A percentile compares a stretch with the other conserved stretches of the same genome.
phyloP scores from a whole-genome alignment of 2,797 vertebrate species.

The Microtus californicus region DNA sequence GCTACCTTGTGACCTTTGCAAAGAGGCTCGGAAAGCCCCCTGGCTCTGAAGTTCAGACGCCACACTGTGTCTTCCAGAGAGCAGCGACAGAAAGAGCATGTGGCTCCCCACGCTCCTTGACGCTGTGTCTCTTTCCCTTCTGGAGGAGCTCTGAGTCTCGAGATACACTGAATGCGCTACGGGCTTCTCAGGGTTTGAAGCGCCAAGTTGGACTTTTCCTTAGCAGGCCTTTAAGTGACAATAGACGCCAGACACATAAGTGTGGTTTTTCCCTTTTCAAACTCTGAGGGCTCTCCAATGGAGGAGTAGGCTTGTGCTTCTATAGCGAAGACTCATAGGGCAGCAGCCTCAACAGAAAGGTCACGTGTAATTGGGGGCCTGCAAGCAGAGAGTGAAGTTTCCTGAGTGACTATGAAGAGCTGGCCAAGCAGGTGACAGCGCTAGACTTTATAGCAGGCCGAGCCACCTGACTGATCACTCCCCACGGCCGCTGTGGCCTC shows the following conservation, averaged over 20 bases:
- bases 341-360: not conserved
- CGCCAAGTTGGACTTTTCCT: not conserved
- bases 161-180: not conserved
- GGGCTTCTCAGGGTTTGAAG: not conserved
- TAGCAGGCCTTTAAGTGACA: not conserved
- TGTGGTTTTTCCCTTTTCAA: not conserved
- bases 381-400: not conserved
- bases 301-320: not conserved
- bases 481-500: too few species aligned
- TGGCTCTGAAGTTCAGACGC: not conserved
- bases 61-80: not conserved
- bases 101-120: fast-evolving
- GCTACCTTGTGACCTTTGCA: not conserved
- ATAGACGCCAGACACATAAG: not conserved
- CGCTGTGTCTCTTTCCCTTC: not conserved
- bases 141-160: not conserved
- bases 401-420: not conserved
- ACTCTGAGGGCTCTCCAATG: not conserved
- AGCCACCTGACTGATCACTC: not conserved
- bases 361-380: not conserved
- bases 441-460: not conserved
- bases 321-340: not conserved
- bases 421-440: not conserved
- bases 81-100: not conserved
- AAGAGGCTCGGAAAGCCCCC: not conserved